Base-by-base conservation (phyloP, 2,888 invertebrate species). In the Perithous albicinctus region DNA sequence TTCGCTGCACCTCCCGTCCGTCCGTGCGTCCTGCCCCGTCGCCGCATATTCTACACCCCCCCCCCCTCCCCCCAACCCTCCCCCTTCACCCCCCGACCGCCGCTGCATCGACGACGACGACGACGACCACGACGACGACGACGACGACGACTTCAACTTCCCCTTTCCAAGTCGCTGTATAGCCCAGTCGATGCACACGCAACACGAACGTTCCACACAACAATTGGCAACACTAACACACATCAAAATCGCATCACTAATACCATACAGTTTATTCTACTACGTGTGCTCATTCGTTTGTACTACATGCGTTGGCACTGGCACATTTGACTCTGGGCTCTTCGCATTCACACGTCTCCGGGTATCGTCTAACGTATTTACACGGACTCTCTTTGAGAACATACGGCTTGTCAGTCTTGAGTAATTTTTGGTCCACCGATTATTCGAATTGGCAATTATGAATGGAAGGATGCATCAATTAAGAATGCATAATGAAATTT, bases 1-100 rank as follows among this genome's bases (percentile, higher is more conserved):
- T 92, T 92, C 92, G 92, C 91, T 92, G 92, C 92, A 92, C 92
- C 92, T 91, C 91, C 88, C 90, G 90, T 88, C 87, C 88, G 86
- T 89, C 89, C 89, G 87, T 87, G 85, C 88, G 87, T 88, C 88
- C 85, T 85, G 83, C 87, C 80, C 85, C 86, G 84, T 80, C 80
- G 84, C 78, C 41, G 20, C 72, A 70, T 69, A 74, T 67, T 66
- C n/a, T n/a, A n/a, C n/a, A n/a, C 51, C 79, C 70, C 63, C 56
- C 69, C 63, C 69, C 35, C 56, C 82, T 61, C 66, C 72, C 72
- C 20, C 74, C 66, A 82, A 66, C 77, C 51, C 79, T 73, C 63
- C 56, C 69, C 63, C 69, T 43, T 61, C 82, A 63, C 66, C 72
- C 72, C 20, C 74, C 66, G 82, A 66, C 77, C 70, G 72, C 63